Conservation (phyloP, 2,797 vertebrate genomes). For the Hapalemur alaotrensis region DNA sequence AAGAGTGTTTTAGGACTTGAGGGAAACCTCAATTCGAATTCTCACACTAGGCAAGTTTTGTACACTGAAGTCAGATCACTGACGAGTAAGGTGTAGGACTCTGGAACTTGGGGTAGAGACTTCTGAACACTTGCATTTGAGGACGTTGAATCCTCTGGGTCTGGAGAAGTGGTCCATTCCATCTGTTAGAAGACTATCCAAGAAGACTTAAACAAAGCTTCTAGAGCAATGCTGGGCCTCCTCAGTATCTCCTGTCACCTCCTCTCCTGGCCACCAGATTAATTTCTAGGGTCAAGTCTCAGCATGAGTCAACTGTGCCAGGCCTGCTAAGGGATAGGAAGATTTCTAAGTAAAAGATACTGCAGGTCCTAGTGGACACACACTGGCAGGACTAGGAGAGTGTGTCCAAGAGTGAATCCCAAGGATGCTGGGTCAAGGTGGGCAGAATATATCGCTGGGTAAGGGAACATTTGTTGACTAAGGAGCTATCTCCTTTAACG, state of each 20-base stretch:
- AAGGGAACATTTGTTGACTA: neutral
- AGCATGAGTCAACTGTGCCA: neutral
- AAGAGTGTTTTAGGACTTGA: neutral
- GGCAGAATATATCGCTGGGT: neutral
- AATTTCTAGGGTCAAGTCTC: neutral
- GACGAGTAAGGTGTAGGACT: accelerated
- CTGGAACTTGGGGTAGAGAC: neutral
- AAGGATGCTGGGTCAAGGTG: neutral
- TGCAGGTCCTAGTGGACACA: neutral
- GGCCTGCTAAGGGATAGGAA: neutral
- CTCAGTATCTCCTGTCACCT: neutral
- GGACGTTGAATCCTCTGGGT: neutral
- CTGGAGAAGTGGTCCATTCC: neutral
- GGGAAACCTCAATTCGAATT: neutral
- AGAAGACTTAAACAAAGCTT: neutral
- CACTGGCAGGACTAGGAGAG: neutral
- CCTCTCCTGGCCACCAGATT: neutral
- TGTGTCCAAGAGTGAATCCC: neutral
- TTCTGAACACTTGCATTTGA: too few species aligned
- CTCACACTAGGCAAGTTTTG: neutral
- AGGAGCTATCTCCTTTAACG: neutral
- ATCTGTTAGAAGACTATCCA: accelerated
- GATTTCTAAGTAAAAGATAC: neutral
- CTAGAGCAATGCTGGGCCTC: neutral
- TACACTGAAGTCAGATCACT: neutral